Conservation (phyloP, 1,140 invertebrate genomes). For the Microplitis mediator region DNA sequence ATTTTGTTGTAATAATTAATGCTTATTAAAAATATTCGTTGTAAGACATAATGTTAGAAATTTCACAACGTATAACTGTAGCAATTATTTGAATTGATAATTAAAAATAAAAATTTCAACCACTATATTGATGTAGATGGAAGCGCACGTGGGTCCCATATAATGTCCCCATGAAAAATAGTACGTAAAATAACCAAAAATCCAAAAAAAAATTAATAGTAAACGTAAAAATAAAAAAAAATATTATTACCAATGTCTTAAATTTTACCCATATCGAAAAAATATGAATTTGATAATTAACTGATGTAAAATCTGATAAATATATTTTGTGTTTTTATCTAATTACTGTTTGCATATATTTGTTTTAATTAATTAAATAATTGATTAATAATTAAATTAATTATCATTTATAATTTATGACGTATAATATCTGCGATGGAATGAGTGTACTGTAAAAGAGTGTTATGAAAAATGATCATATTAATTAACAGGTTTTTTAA, state of each 20-base stretch:
- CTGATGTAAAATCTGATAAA: no score
- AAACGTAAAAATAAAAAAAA: slow-evolving; percentile 39
- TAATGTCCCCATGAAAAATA: slow-evolving; percentile 59
- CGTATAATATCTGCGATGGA: no score
- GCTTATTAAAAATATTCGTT: not conserved
- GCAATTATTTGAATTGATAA: slow-evolving; percentile 36
- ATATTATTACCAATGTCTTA: slow-evolving; percentile 54
- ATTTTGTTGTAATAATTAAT: not conserved
- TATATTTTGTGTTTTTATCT: no score
- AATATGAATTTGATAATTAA: no score
- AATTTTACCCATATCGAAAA: slow-evolving; percentile 1
- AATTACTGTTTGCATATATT: no score
- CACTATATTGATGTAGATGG: slow-evolving; percentile 51
- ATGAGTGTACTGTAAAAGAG: no score
- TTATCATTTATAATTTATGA: no score
- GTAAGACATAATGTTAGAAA: slow-evolving; percentile 13
- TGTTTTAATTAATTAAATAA: no score
- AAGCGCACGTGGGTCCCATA: slow-evolving; percentile 51
- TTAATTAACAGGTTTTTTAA: no score
- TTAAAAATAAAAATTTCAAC: slow-evolving; percentile 34
- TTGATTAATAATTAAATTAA: no score
- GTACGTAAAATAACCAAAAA: slow-evolving; percentile 41
- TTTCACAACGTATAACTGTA: slow-evolving; percentile 37
- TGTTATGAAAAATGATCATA: no score
- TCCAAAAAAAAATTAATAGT: no score